Evolutionary conservation across 2,888 invertebrate species (phyloP), one percentile per base, ranked within the genome.

Genomic region (Cheilosia soror): DNA sequence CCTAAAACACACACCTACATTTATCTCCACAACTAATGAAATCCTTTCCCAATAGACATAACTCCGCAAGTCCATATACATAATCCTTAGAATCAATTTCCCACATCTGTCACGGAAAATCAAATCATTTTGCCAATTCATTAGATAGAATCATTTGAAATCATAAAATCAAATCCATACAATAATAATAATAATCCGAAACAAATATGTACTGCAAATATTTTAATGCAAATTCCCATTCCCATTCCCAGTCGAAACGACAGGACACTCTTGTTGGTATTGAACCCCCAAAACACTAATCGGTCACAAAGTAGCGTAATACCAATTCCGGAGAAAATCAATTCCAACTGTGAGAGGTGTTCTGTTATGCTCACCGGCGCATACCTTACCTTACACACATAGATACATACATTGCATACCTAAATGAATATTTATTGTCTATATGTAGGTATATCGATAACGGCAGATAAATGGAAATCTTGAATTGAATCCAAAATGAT

Each of bases 401-500:
- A 29, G n/a, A 15, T 2, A 58, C 7, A 25, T 15, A 11, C 33
- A n/a, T 2, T 4, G 25, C 47, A 15, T 6, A 47, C 47, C 15
- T 20, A 47, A 15, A 47, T 47, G 20, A 47, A 47, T 25, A 15
- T 27, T 3, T 33, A 25, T 29, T 44, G 13, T 15, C 29, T 2
- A 25, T 29, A 40, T 42, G 0, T n/a, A 44, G 0, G 29, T 31
- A 57, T 49, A 49, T 33, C 47, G 33, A 37, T 15, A 58, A 33
- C 72, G 51, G 3, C 20, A 79, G 66, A 73, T 49, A 63, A 58
- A 69, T 69, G 15, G 69, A 75, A 66, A 69, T 81, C 75, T 81
- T 69, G 44, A 81, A 69, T 76, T 71, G 76, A 76, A 76, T 82
- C 58, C 37, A 57, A 81, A 75, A 71, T 68, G 69, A 69, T 62